A percentile compares a stretch with the other conserved stretches of the same genome.
phyloP scores from a whole-genome alignment of 2,888 invertebrate genomes.

The Patella caerulea region DNA sequence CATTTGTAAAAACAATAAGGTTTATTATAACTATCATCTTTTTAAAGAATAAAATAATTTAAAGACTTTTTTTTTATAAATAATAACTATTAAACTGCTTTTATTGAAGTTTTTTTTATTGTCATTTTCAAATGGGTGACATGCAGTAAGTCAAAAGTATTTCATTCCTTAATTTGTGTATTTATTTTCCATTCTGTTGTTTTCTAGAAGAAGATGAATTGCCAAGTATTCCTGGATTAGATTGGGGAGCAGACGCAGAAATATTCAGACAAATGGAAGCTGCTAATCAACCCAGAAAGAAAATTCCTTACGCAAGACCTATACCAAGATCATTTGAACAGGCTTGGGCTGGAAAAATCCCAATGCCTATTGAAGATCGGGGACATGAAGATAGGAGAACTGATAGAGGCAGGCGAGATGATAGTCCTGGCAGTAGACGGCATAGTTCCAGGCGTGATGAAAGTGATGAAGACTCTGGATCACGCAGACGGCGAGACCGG shows the following conservation, averaged over 20 bases:
- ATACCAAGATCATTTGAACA: conserved; percentile 96
- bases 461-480: conserved; percentile 30
- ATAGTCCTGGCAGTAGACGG: conserved; percentile 11
- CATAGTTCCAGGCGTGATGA: conserved; percentile 16
- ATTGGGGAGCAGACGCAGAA: conserved; percentile 57
- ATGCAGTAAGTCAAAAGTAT: too few species aligned
- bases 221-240: conserved; percentile 65
- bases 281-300: conserved; percentile 58
- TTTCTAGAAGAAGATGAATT: conserved; percentile 41
- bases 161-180: too few species aligned
- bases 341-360: conserved; percentile 84
- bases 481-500: conserved; percentile 27
- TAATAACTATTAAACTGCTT: background rate
- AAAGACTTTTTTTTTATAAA: background rate
- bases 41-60: background rate
- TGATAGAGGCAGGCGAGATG: conserved; percentile 24
- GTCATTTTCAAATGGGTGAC: too few species aligned
- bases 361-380: conserved; percentile 28
- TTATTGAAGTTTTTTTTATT: too few species aligned
- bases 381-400: conserved; percentile 26
- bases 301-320: conserved; percentile 93
- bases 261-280: conserved; percentile 41
- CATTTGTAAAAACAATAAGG: too few species aligned
- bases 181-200: too few species aligned
- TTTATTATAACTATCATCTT: background rate